Conservation (phyloP, 2,797 vertebrate species). For the Notolabrus celidotus region DNA sequence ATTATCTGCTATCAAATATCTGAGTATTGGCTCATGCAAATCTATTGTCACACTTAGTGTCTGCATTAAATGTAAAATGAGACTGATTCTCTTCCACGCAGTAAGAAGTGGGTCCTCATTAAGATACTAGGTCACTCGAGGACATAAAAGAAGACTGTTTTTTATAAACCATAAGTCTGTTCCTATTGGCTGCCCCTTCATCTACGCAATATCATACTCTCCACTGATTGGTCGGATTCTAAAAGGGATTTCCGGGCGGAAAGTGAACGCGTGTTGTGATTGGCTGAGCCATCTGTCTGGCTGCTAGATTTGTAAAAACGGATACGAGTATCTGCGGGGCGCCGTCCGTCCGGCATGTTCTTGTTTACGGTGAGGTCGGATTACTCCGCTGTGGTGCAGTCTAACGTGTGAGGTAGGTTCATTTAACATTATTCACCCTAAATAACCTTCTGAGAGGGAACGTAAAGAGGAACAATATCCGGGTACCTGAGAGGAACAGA, state of each 20-base stretch:
- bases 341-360: constrained; percentile 72
- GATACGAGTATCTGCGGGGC: constrained; percentile 53
- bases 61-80: too few species aligned
- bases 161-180: constrained; percentile 16
- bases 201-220: accelerated
- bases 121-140: constrained; percentile 40
- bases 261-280: constrained; percentile 52
- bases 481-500: neutral
- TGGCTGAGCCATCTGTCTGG: constrained; percentile 55
- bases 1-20: too few species aligned
- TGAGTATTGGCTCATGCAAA: too few species aligned
- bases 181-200: constrained; percentile 59
- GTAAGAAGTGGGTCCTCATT: neutral
- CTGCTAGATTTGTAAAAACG: constrained; percentile 56
- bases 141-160: constrained; percentile 39
- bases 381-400: neutral
- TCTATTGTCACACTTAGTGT: too few species aligned
- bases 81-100: too few species aligned
- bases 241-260: constrained; percentile 29
- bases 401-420: constrained; percentile 58
- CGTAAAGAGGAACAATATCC: too few species aligned
- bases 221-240: constrained; percentile 60
- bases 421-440: accelerated
- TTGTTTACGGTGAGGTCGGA: constrained; percentile 67
- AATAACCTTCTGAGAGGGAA: too few species aligned